A percentile compares a stretch with the other conserved stretches of the same genome.
These are phyloP conservation scores for Sigmodon hispidus DNA, from an alignment of 2,113 vertebrate genomes.

Conservation along the genomic window DNA sequence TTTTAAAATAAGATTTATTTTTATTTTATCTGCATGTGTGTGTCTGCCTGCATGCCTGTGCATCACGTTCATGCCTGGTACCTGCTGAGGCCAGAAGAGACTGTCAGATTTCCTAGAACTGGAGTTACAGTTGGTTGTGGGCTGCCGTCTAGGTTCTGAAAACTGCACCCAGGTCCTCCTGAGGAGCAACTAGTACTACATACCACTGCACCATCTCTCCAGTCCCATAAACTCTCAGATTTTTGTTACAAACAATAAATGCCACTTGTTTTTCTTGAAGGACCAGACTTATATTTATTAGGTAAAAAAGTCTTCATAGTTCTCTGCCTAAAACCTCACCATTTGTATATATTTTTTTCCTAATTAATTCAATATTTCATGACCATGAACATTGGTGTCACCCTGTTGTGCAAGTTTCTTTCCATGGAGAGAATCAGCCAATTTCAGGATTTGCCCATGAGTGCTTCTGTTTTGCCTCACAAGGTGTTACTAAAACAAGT, in stretches of 20 bases:
- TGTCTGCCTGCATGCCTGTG: background rate
- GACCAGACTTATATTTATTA: background rate
- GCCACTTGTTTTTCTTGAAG: background rate
- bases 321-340: background rate
- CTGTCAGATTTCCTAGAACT: too few relatives aligned
- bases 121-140: background rate
- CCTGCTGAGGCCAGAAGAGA: too few relatives aligned
- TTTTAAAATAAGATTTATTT: background rate
- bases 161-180: background rate
- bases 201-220: background rate
- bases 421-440: background rate
- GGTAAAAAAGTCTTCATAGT: conserved; percentile 10
- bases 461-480: background rate
- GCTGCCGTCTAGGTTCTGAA: background rate
- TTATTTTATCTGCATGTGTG: background rate
- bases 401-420: background rate
- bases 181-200: background rate
- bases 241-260: background rate
- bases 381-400: background rate
- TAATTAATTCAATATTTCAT: conserved; percentile 11
- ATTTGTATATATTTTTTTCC: conserved; percentile 1
- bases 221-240: background rate
- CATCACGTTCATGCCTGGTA: background rate
- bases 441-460: background rate
- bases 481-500: background rate